Evolutionary conservation across 1,140 invertebrate species (phyloP), one percentile per base, ranked within the genome.

Genomic region (Brachionus calyciflorus): DNA sequence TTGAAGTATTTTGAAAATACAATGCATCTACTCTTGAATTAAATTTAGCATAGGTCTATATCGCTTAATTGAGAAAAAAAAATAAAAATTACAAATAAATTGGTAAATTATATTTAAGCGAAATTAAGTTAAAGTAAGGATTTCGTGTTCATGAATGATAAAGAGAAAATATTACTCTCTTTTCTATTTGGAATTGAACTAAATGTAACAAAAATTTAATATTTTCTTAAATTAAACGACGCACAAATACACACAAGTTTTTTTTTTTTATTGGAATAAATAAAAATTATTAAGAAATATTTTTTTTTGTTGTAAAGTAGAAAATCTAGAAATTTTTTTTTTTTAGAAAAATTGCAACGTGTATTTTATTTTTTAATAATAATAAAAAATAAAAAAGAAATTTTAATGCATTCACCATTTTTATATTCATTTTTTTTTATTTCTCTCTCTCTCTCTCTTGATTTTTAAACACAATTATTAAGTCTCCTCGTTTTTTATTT

Each of bases 31-130:
- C 55, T 60, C 33, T 60, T 37, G 17, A 30, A 7, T 60, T 17
- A 33, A 14, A 30, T 26, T n/a, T 37, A 30, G 21, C 37, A n/a
- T 17, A 60, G 28, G 55, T 60, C 37, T 41, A 40, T 2, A 37
- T 21, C 7, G 19, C 33, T 33, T 33, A 60, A 33, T 60, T 33
- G 19, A 60, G 37, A 37, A 37, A 28, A 30, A n/a, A 55, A 33
- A 55, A 55, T 28, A 55, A 55, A 55, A 60, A 60, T 60, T 60
- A 60, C 55, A 60, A 60, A 60, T 60, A 60, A 37, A 60, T 60
- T 60, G 55, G 30, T 60, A 60, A 60, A 60, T 60, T 60, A 60
- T 37, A 33, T 40, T 60, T 60, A 60, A 60, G 55, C 55, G 37
- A 60, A 19, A 60, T 37, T 37, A 19, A 60, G 37, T 60, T n/a